These are phyloP conservation scores for Aleadryas rufinucha DNA, from an alignment of 2,113 vertebrate genomes.

Conservation along the genomic window DNA sequence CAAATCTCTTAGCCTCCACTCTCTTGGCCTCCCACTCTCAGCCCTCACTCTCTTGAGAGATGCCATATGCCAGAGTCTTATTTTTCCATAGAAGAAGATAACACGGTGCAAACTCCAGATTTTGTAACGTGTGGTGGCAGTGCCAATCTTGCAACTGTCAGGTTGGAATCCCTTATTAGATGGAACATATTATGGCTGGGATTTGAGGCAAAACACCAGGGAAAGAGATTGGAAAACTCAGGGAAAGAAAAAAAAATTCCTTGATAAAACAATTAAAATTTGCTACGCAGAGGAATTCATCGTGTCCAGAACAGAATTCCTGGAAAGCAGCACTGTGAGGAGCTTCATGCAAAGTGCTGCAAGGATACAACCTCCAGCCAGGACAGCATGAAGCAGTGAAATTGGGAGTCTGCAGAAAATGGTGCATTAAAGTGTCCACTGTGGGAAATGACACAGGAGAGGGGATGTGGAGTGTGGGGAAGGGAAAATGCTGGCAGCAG, in stretches of 20 bases:
- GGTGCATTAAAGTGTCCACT: background rate
- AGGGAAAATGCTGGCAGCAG: background rate
- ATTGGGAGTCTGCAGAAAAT: background rate
- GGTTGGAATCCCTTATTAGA: background rate
- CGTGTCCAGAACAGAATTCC: background rate
- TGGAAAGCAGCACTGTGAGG: constrained; percentile 10
- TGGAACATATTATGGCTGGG: constrained; percentile 1
- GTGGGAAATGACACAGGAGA: background rate
- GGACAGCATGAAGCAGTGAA: background rate
- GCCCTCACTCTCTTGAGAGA: background rate
- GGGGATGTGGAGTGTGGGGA: rapidly evolving
- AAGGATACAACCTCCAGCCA: background rate
- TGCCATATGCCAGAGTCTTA: background rate
- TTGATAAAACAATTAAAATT: constrained; percentile 46
- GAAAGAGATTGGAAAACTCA: constrained; percentile 3
- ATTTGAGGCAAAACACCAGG: constrained; percentile 11
- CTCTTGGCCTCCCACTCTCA: background rate
- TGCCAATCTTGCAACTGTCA: background rate
- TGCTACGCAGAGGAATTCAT: background rate
- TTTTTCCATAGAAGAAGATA: background rate
- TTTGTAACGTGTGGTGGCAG: background rate
- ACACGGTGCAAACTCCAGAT: background rate
- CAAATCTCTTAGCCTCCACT: background rate
- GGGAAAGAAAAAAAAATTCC: background rate
- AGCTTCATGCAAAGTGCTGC: background rate